Base-by-base conservation (phyloP, 2,888 invertebrate species). In the Chesias legatella region DNA sequence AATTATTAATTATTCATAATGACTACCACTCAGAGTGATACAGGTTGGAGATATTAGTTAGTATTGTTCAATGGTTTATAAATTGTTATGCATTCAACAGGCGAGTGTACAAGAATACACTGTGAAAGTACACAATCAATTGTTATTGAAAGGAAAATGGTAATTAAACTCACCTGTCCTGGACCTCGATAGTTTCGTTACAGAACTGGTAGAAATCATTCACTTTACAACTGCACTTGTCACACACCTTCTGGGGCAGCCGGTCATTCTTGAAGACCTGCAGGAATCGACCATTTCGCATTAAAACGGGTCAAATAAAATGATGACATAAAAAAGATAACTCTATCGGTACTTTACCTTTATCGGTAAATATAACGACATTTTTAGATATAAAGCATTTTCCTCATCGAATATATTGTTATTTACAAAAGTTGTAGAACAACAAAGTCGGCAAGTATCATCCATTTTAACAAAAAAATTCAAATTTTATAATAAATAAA, bases 161-260 rank as follows among this genome's bases (percentile, higher is more conserved):
- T 10, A 22, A 29, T 31, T 20, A 24, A 17, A 78, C 73, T 61
- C 74, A 88, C 79, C 90, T 90, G 53, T 91, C 91, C 61, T 93
- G 93, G 24, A 92, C 90, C 73, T 90, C 92, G 6, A 90, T 90
- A 33, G 92, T 90, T 58, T 91, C 91, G 64, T 92, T 93, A 82
- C 92, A 92, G 75, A 93, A 93, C 72, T 92, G 90, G 73, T 93
- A 93, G 59, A 92, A 86, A 72, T 92, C 90, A 63, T 93, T 93
- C 65, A 93, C 89, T 86, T 92, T 93, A 68, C 90, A 91, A 72
- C 91, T 91, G 73, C 93, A 93, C 53, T 90, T 90, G 72, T 92
- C 91, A 69, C 93, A 93, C 59, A 93, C 91, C 72, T 91, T 92
- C 76, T 93, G 92, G 35, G 93, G 93, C 61, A 93, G 81, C 63